These are phyloP conservation scores for Hedychridium roseum DNA, from an alignment of 2,888 invertebrate species.

Conservation along the genomic window DNA sequence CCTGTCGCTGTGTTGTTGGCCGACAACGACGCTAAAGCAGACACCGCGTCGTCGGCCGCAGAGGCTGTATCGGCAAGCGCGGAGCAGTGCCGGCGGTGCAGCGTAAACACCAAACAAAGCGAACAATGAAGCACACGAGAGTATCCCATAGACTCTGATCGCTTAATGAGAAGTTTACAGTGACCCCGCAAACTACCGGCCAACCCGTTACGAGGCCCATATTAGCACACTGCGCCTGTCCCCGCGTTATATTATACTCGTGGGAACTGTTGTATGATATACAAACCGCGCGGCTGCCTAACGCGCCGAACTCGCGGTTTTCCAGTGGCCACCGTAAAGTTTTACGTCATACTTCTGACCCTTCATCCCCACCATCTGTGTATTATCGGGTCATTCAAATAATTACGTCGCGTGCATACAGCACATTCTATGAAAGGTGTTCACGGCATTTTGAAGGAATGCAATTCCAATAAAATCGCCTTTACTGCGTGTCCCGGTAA, in stretches of 20 bases:
- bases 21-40: no score
- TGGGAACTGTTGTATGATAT: neutral
- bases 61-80: no score
- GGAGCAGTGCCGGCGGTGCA: constrained; percentile 22
- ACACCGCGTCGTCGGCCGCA: no score
- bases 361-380: neutral
- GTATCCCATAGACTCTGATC: constrained; percentile 58
- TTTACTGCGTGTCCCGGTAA: no score
- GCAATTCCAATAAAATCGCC: no score
- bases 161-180: constrained; percentile 59
- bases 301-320: no score
- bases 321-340: neutral
- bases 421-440: no score
- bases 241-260: neutral
- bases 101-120: constrained; percentile 57
- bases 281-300: neutral
- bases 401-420: no score
- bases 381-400: no score
- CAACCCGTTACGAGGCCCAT: constrained; percentile 9
- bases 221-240: neutral
- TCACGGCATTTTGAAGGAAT: no score
- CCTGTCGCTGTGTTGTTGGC: no score
- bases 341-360: constrained; percentile 14
- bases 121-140: constrained; percentile 54
- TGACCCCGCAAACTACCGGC: constrained; percentile 37